Conservation (phyloP, 2,113 vertebrate genomes). For the Saccopteryx bilineata region DNA sequence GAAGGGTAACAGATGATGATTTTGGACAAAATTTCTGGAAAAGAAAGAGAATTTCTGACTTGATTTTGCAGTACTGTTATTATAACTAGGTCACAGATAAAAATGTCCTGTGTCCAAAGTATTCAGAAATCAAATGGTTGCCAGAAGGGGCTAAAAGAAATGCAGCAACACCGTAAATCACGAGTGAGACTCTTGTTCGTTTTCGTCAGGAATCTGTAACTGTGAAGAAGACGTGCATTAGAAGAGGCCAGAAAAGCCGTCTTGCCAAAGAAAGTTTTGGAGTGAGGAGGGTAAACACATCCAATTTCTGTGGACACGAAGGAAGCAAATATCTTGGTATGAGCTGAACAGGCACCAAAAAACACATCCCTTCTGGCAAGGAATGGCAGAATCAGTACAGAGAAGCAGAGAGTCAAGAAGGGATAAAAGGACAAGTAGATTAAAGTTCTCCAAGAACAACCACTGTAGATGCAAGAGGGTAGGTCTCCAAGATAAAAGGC, state of each 20-base stretch:
- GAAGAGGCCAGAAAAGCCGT: neutral
- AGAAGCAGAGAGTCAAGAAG: neutral
- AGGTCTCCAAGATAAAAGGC: neutral
- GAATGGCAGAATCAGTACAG: neutral
- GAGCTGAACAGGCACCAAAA: neutral
- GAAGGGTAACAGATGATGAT: neutral
- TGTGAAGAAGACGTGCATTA: neutral
- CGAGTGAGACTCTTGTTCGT: neutral
- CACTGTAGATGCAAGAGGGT: neutral
- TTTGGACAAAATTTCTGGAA: conserved; percentile 3
- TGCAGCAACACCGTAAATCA: neutral
- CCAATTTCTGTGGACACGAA: neutral
- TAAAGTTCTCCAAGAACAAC: neutral
- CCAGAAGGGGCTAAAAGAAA: neutral
- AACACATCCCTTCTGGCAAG: neutral
- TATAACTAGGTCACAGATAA: conserved; percentile 57
- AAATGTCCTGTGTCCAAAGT: neutral
- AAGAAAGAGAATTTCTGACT: conserved; percentile 51
- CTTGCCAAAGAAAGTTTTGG: neutral
- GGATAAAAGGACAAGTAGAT: neutral
- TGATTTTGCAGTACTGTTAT: conserved; percentile 32
- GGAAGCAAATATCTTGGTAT: neutral
- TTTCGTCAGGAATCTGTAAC: conserved; percentile 25
- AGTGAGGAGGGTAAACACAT: neutral
- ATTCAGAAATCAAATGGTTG: conserved; percentile 26